phyloP scores from a whole-genome alignment of 2,888 invertebrate genomes.

The Mantis religiosa region DNA sequence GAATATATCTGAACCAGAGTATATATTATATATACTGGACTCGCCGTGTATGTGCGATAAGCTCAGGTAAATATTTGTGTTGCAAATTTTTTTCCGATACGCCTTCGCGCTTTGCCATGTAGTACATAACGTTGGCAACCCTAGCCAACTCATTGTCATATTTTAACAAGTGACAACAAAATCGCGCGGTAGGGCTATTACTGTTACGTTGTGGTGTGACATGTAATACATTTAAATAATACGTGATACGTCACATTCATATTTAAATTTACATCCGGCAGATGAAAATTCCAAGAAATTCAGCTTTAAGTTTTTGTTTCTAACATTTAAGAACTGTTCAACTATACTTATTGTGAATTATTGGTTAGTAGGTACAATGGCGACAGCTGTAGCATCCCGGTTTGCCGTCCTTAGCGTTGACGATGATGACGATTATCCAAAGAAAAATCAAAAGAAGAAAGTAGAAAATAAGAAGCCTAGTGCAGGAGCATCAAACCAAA shows the following conservation, averaged over 20 bases:
- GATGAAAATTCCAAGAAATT: background rate
- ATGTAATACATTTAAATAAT: no score
- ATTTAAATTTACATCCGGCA: background rate
- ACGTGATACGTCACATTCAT: background rate
- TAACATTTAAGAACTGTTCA: background rate
- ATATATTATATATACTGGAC: no score
- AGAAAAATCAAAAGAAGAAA: slow-evolving; percentile 44
- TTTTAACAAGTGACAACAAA: background rate
- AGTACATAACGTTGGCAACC: no score
- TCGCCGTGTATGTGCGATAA: no score
- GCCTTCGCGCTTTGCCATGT: no score
- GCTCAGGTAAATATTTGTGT: no score
- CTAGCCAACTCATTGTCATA: background rate
- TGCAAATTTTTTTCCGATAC: no score
- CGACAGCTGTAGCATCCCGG: slow-evolving; percentile 56
- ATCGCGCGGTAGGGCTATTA: background rate
- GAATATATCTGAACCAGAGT: no score
- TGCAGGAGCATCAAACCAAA: slow-evolving; percentile 35
- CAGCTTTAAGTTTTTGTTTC: background rate
- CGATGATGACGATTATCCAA: slow-evolving; percentile 58
- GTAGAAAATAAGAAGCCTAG: slow-evolving; percentile 33
- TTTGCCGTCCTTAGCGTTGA: slow-evolving; percentile 72
- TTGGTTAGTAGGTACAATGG: slow-evolving; percentile 13
- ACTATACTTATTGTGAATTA: background rate
- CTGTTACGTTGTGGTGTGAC: background rate